Evolutionary conservation across 2,797 vertebrate genomes (phyloP).

Genomic region (Tamandua tetradactyla): DNA sequence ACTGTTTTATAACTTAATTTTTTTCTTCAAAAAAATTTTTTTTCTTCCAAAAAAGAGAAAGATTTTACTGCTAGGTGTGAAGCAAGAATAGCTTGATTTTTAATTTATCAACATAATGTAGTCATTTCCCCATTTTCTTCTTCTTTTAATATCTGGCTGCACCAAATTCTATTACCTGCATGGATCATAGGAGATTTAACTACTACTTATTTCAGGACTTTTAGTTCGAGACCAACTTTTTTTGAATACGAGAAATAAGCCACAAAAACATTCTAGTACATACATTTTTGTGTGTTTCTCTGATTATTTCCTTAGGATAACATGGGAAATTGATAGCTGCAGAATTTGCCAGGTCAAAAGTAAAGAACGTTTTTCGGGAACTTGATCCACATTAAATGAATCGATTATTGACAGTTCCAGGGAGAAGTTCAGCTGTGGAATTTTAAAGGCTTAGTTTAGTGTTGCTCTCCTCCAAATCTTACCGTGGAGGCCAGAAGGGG

Average conservation of each 20-base stretch:
- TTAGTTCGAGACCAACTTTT: not conserved
- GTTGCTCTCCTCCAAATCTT: not conserved
- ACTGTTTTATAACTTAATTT: not conserved
- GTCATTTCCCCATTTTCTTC: not conserved
- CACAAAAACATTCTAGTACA: not conserved
- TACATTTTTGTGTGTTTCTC: not conserved
- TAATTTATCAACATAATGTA: not conserved
- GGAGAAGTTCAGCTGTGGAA: not conserved
- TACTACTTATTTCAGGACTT: not conserved
- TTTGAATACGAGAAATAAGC: slow-evolving; percentile 3
- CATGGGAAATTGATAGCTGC: not conserved
- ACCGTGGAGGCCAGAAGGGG: not conserved
- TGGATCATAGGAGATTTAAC: not conserved
- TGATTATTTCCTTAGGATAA: not conserved
- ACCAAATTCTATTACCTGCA: not conserved
- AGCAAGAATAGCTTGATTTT: no score
- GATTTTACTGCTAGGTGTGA: no score
- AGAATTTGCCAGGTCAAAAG: not conserved
- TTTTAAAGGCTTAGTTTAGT: not conserved
- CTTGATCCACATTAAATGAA: not conserved
- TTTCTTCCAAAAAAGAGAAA: no score
- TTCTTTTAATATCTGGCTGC: slow-evolving; percentile 14
- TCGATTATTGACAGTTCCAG: not conserved
- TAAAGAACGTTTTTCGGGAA: slow-evolving; percentile 26
- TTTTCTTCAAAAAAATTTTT: no score